Evolutionary conservation across 2,797 vertebrate genomes (phyloP).

Genomic region (Sebastes wilsoni): DNA sequence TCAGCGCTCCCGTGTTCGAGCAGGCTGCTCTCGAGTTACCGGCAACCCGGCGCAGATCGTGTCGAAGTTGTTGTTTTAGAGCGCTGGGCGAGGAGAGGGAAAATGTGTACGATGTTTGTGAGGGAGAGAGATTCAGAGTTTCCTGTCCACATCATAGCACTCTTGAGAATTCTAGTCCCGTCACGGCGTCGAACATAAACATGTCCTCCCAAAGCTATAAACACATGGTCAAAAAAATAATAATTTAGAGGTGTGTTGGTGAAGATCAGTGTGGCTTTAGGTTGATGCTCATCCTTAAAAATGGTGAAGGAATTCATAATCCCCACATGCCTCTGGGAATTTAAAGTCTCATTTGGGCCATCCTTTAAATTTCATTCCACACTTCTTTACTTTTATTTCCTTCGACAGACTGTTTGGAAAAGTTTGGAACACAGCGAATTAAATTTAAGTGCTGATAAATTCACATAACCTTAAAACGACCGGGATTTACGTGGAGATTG

Average conservation of each 20-base stretch:
- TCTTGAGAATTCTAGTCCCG: conserved; percentile 66
- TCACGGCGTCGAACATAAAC: conserved; percentile 65
- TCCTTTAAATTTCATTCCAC: not conserved
- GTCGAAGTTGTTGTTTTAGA: conserved; percentile 81
- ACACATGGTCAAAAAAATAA: conserved; percentile 53
- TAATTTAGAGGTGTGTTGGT: conserved; percentile 25
- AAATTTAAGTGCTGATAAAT: conserved; percentile 13
- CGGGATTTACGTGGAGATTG: conserved; percentile 7
- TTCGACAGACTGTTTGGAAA: not conserved
- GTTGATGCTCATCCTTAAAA: conserved; percentile 6
- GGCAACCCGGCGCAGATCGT: conserved; percentile 56
- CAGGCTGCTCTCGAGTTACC: conserved; percentile 74
- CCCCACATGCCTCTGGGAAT: not conserved
- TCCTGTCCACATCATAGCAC: conserved; percentile 72
- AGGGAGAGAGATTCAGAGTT: conserved; percentile 69
- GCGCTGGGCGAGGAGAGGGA: conserved; percentile 53
- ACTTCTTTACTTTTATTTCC: conserved; percentile 7
- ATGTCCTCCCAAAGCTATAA: conserved; percentile 59
- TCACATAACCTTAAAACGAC: conserved; percentile 34
- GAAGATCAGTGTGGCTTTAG: conserved; percentile 6
- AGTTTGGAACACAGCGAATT: conserved; percentile 4
- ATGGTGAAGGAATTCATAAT: conserved; percentile 9
- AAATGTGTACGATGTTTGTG: conserved; percentile 63
- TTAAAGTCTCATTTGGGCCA: not conserved
- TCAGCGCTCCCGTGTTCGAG: conserved; percentile 31